phyloP scores from a whole-genome alignment of 2,888 invertebrate species.

The Nephrotoma guestfalica region DNA sequence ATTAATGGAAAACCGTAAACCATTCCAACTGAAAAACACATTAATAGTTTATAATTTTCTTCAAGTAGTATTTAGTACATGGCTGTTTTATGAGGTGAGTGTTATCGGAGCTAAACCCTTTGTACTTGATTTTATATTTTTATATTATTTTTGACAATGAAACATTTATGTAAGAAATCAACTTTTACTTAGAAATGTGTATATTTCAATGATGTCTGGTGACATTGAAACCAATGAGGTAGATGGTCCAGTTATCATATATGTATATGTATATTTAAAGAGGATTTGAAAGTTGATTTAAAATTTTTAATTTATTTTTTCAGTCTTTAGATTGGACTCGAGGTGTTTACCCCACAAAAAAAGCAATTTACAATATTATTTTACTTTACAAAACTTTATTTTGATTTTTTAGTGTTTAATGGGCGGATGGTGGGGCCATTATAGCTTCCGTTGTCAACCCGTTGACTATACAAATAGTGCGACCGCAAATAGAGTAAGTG shows the following conservation, averaged over 20 bases:
- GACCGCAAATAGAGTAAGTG: constrained; percentile 71
- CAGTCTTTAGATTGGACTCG: constrained; percentile 12
- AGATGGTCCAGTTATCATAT: background rate
- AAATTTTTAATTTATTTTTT: constrained; percentile 15
- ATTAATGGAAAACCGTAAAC: constrained; percentile 84
- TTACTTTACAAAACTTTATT: constrained; percentile 10
- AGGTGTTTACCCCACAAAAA: constrained; percentile 9
- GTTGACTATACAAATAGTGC: constrained; percentile 75
- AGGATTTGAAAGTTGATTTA: background rate
- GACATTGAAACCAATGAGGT: background rate
- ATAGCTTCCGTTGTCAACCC: constrained; percentile 80
- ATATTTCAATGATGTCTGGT: background rate
- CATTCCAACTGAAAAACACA: constrained; percentile 62
- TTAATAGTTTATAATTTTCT: constrained; percentile 70
- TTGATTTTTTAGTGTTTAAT: constrained; percentile 53
- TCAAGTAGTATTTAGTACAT: constrained; percentile 82
- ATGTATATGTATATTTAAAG: constrained; percentile 8
- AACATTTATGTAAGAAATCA: background rate
- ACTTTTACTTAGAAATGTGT: background rate
- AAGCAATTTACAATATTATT: constrained; percentile 16
- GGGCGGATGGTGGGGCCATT: constrained; percentile 83
- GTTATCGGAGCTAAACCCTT: background rate
- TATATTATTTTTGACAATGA: background rate
- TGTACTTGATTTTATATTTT: background rate
- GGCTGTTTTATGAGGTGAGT: constrained; percentile 84